These are phyloP conservation scores for Muscicapa comitata DNA, from an alignment of 2,797 vertebrate genomes.

Conservation along the genomic window DNA sequence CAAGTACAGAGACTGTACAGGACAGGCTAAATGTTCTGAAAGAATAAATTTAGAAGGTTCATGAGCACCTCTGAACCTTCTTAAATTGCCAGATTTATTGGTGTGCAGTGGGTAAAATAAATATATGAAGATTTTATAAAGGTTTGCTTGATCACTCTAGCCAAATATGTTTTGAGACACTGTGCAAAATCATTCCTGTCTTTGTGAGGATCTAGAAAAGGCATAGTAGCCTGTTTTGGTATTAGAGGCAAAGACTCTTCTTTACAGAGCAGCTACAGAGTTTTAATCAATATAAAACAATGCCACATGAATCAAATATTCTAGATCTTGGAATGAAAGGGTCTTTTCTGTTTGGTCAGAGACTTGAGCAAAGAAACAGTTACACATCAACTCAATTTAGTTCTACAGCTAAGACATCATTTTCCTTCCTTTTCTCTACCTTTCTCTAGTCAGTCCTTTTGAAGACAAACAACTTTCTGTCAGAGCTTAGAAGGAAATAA, in stretches of 20 bases:
- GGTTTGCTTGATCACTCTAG: neutral
- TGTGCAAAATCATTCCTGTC: neutral
- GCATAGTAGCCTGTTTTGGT: neutral
- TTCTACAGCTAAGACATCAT: neutral
- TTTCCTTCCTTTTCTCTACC: neutral
- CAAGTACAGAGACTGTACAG: neutral
- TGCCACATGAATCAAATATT: neutral
- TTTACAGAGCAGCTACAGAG: neutral
- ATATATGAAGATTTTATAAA: neutral
- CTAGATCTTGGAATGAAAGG: neutral
- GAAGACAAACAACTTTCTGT: neutral
- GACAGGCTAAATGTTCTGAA: neutral
- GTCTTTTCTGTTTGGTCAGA: neutral
- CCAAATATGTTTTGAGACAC: neutral
- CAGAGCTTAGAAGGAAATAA: neutral
- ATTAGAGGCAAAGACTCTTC: neutral
- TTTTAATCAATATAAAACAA: neutral
- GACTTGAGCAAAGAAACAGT: neutral
- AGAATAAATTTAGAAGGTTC: neutral
- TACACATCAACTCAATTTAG: neutral
- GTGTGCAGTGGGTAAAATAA: neutral
- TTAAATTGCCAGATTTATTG: neutral
- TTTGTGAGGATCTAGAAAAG: neutral
- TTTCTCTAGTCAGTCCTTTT: neutral
- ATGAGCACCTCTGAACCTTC: fast-evolving